Percentiles rank a stretch among this genome's conserved stretches.
phyloP scores from a whole-genome alignment of 2,797 vertebrate species.

The Betta splendens region DNA sequence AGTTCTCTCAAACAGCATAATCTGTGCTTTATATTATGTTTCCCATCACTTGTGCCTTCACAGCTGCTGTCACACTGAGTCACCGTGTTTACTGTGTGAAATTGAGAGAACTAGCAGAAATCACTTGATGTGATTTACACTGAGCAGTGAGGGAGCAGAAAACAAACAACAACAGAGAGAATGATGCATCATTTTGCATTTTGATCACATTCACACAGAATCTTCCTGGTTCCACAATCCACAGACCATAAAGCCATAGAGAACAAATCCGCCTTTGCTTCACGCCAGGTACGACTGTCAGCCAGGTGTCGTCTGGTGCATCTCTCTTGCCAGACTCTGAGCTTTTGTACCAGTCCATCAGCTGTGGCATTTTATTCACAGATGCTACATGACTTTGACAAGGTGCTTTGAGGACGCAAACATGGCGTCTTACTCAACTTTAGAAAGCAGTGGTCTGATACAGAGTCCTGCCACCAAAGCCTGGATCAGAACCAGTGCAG shows the following conservation, averaged over 20 bases:
- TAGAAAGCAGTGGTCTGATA: too few species aligned
- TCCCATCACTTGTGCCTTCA: too few species aligned
- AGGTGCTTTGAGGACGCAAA: constrained; percentile 2
- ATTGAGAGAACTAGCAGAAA: neutral
- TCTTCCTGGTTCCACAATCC: constrained; percentile 15
- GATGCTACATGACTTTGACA: constrained; percentile 16
- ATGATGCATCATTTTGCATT: constrained; percentile 38
- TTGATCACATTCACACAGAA: constrained; percentile 21
- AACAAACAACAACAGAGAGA: constrained; percentile 17
- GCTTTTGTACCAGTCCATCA: too few species aligned
- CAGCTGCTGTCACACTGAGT: neutral
- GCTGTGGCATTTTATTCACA: neutral
- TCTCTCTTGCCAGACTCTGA: constrained; percentile 7
- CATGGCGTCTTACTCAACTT: too few species aligned
- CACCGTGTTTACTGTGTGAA: constrained; percentile 9
- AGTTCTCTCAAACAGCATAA: too few species aligned
- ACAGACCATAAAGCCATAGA: constrained; percentile 17
- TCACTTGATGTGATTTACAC: constrained; percentile 5
- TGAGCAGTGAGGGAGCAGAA: neutral
- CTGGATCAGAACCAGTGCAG: constrained; percentile 8
- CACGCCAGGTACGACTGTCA: constrained; percentile 29
- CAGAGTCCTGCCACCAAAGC: constrained; percentile 7
- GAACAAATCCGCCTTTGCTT: constrained; percentile 23
- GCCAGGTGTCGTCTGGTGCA: neutral
- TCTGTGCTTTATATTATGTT: too few species aligned